phyloP scores from a whole-genome alignment of 2,113 vertebrate species.

The Nothocercus nigrocapillus region DNA sequence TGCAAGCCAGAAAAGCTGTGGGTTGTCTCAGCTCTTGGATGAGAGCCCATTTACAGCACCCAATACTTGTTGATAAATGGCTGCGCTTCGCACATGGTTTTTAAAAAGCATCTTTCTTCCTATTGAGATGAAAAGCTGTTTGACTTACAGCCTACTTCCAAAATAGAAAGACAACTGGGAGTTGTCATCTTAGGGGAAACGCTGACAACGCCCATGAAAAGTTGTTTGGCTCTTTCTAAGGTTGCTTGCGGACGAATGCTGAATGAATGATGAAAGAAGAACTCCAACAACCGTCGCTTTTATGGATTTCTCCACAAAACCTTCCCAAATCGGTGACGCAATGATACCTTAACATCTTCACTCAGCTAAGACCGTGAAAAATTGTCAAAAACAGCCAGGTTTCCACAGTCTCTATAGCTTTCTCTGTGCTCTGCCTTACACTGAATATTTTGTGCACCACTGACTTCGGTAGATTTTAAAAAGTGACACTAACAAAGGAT shows the following conservation, averaged over 20 bases:
- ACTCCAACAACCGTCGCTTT: not conserved
- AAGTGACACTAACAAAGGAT: conserved; percentile 50
- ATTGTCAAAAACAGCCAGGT: not conserved
- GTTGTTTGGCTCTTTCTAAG: not conserved
- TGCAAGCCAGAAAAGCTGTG: not conserved
- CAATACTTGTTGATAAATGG: not conserved
- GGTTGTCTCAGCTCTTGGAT: not conserved
- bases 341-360: not conserved
- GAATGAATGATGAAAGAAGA: not conserved
- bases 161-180: not conserved
- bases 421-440: not conserved
- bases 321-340: not conserved
- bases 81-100: not conserved
- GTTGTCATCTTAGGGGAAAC: not conserved
- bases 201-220: not conserved
- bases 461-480: not conserved
- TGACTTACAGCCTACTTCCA: conserved; percentile 12
- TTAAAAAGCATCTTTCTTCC: not conserved
- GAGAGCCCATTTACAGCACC: not conserved
- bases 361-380: not conserved
- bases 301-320: not conserved
- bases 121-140: not conserved
- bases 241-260: not conserved
- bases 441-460: not conserved
- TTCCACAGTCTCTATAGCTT: not conserved